A percentile compares a stretch with the other conserved stretches of the same genome.
Evolutionary conservation across 2,888 invertebrate species (phyloP).

Genomic region (Papilio demoleus): DNA sequence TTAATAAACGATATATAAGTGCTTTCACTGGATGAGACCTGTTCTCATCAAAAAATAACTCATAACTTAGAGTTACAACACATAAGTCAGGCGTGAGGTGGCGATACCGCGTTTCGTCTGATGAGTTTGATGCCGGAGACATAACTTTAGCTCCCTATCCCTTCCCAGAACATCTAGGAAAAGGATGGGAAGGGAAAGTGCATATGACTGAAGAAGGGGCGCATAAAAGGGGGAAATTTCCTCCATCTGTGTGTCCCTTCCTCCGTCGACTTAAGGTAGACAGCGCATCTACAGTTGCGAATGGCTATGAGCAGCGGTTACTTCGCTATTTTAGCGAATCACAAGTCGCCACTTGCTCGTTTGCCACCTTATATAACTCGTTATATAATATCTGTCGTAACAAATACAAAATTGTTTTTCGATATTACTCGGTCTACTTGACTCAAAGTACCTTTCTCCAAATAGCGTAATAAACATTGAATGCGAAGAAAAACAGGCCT

Average conservation of each 20-base stretch:
- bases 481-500: constrained; percentile 26
- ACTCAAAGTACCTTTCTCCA: constrained; percentile 17
- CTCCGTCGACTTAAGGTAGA: too few relatives aligned
- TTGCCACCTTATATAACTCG: too few relatives aligned
- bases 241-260: too few relatives aligned
- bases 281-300: too few relatives aligned
- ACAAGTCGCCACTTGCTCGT: too few relatives aligned
- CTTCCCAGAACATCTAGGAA: too few relatives aligned
- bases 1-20: constrained; percentile 28
- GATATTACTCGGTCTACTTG: constrained; percentile 25
- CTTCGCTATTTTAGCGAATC: too few relatives aligned
- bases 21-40: constrained; percentile 27
- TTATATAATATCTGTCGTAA: too few relatives aligned
- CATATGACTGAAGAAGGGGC: neutral
- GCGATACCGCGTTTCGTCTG: too few relatives aligned
- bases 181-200: too few relatives aligned
- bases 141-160: neutral
- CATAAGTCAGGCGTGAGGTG: too few relatives aligned
- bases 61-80: constrained; percentile 10
- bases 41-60: constrained; percentile 34
- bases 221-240: neutral
- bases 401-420: constrained; percentile 21
- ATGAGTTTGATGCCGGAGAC: neutral
- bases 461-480: constrained; percentile 33
- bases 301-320: too few relatives aligned